phyloP scores from a whole-genome alignment of 2,113 vertebrate species.

The Tragulus kanchil region DNA sequence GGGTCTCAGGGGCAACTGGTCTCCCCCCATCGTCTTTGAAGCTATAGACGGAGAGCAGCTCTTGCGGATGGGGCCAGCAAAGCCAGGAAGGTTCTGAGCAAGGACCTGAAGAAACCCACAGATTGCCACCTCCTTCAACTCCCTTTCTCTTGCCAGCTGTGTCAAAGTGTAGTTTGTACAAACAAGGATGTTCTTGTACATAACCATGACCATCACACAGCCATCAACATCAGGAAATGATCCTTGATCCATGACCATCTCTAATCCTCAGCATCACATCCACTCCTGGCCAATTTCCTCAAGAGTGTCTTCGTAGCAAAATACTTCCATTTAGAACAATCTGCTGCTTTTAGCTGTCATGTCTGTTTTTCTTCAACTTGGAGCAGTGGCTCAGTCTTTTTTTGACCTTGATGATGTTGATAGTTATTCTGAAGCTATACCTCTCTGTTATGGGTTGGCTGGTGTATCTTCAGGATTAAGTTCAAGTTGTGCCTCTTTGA shows the following conservation, averaged over 20 bases:
- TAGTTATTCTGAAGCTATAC: not conserved
- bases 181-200: not conserved
- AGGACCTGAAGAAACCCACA: not conserved
- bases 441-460: not conserved
- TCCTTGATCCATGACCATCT: not conserved
- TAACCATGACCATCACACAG: not conserved
- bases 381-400: not conserved
- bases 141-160: not conserved
- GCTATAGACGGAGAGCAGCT: not conserved
- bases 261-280: not conserved
- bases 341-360: not conserved
- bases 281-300: not conserved
- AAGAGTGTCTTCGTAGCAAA: not conserved
- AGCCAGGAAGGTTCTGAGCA: not conserved
- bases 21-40: too few relatives aligned
- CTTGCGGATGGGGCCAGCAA: not conserved
- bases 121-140: not conserved
- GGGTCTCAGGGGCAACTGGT: not conserved
- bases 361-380: not conserved
- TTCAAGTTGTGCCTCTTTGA: not conserved
- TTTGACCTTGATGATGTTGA: not conserved
- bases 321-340: not conserved
- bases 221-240: not conserved
- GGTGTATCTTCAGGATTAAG: not conserved
- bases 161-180: not conserved